Evolutionary conservation across 1,140 invertebrate genomes (phyloP).

Genomic region (Drosophila cardini): DNA sequence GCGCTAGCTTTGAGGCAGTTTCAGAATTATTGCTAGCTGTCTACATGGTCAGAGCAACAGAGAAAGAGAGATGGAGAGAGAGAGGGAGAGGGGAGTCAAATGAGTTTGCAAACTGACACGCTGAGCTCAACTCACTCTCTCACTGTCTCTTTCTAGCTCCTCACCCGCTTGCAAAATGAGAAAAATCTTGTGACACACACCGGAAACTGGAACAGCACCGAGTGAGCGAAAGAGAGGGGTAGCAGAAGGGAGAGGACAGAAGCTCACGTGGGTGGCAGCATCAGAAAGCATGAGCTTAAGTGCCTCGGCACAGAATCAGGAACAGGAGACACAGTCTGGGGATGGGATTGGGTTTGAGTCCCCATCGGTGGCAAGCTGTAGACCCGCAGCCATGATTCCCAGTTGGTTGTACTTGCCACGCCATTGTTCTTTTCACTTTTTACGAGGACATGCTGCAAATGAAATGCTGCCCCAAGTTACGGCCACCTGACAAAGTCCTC

Average conservation of each 20-base stretch:
- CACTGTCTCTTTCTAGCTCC: background rate
- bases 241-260: background rate
- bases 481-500: background rate
- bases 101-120: constrained; percentile 74
- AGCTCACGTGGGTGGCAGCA: constrained; percentile 45
- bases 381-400: constrained; percentile 40
- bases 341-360: constrained; percentile 22
- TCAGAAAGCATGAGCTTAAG: constrained; percentile 81
- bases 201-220: constrained; percentile 70
- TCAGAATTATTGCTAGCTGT: constrained; percentile 79
- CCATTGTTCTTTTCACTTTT: constrained; percentile 79
- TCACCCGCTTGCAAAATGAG: constrained; percentile 63
- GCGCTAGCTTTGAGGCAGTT: constrained; percentile 41
- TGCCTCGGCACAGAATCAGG: constrained; percentile 73
- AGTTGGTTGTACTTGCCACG: constrained; percentile 42
- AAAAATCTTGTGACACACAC: constrained; percentile 76
- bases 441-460: constrained; percentile 60
- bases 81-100: constrained; percentile 48
- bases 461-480: constrained; percentile 56
- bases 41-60: constrained; percentile 61
- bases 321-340: constrained; percentile 64
- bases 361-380: background rate
- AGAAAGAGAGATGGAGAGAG: constrained; percentile 12
- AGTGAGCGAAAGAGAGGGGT: background rate
- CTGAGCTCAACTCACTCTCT: constrained; percentile 59